Evolutionary conservation across 2,888 invertebrate genomes (phyloP).

Genomic region (Thera obeliscata): DNA sequence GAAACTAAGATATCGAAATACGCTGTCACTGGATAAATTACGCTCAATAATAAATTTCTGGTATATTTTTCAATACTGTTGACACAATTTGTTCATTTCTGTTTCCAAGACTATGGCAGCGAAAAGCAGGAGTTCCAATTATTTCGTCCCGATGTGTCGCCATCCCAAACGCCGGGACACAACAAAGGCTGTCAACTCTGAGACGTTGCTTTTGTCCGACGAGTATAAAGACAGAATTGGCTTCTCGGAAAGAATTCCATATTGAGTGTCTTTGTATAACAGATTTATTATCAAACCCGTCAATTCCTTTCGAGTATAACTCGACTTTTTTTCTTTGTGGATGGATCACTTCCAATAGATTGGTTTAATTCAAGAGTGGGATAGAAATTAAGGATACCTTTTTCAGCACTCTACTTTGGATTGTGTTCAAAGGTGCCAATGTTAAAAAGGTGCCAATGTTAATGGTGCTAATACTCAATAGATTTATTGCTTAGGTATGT

Average conservation of each 20-base stretch:
- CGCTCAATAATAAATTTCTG: too few relatives aligned
- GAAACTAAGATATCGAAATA: too few relatives aligned
- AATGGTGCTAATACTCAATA: too few relatives aligned
- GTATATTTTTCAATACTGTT: background rate
- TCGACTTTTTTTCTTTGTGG: conserved; percentile 15
- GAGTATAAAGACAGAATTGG: conserved; percentile 42
- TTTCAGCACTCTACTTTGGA: background rate
- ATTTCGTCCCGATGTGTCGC: conserved; percentile 18
- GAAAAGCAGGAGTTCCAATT: conserved; percentile 12
- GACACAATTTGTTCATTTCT: background rate
- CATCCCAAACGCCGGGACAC: conserved; percentile 16
- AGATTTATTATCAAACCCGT: conserved; percentile 40
- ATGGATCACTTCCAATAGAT: conserved; percentile 22
- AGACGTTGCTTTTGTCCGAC: conserved; percentile 42
- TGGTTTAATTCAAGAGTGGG: conserved; percentile 10
- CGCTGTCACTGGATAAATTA: too few relatives aligned
- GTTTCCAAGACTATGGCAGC: background rate
- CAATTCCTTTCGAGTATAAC: conserved; percentile 22
- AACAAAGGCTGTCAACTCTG: conserved; percentile 43
- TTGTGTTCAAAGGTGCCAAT: too few relatives aligned
- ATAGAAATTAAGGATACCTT: background rate
- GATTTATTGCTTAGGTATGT: too few relatives aligned
- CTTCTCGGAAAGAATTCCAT: conserved; percentile 41
- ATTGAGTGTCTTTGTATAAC: conserved; percentile 42
- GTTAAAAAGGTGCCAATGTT: too few relatives aligned